Base-by-base conservation (phyloP, 2,113 vertebrate genomes). In the Grammomys surdaster region DNA sequence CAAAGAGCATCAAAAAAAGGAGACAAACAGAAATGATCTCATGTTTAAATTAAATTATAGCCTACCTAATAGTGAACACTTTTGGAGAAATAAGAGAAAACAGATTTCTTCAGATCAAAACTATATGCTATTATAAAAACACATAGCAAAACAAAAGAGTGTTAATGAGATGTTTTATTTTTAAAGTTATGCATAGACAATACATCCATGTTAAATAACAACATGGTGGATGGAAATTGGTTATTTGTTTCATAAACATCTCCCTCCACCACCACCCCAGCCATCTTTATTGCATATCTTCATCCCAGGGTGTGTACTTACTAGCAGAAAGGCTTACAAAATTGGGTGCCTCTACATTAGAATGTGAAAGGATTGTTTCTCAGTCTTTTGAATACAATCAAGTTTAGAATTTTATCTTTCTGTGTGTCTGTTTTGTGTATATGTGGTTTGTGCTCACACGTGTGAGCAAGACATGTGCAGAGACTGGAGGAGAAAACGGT, bases 21-120 rank as follows among this genome's bases (percentile, higher is more conserved):
- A 94, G 80, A 40, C 28, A 51, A 28, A 69, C 0, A 56, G 75
- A 87, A 94, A 91, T 51, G 19, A 90, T 80, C 19, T 19, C 10
- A 56, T 54, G 31, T 6, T 72, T 70, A 36, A 93, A 86, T 56
- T 88, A 80, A 86, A 90, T 88, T 85, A 58, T 12, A 81, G 63
- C 4, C 19, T 93, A 46, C n/a, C 26, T 91, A 76, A 84, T 89
- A 84, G 89, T 60, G 73, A 48, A 76, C 54, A 95, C 1, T 36
- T 84, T 20, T 56, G 51, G 67, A 36, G 51, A 88, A 81, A 67
- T 96, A 89, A 88, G 46, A 89, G n/a, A 95, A 91, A 96, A 87
- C 58, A 8, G 10, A 28, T 85, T 87, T 63, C 93, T 89, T 91
- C 48, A 77, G 60, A 88, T 70, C 9, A 90, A 90, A 91, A 36